Evolutionary conservation across 2,797 vertebrate genomes (phyloP).

Genomic region (Thamnophis elegans): DNA sequence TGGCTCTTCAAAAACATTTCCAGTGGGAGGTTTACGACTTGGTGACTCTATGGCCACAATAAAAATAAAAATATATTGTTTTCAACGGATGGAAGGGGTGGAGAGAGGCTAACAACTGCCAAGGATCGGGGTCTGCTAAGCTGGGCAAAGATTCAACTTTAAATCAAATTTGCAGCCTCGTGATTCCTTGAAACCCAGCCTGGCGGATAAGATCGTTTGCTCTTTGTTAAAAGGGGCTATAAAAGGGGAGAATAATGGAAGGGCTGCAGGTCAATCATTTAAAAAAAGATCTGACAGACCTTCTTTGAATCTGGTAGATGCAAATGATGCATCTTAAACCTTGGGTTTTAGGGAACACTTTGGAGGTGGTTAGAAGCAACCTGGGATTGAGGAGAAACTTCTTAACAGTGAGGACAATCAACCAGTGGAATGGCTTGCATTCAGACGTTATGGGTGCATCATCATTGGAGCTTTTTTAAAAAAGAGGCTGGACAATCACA

Average conservation of each 20-base stretch:
- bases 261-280: too few species aligned
- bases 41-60: not conserved
- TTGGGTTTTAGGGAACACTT: not conserved
- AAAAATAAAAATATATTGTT: not conserved
- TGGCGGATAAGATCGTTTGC: fast-evolving
- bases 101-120: not conserved
- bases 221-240: not conserved
- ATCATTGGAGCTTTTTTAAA: too few species aligned
- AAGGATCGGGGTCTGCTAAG: not conserved
- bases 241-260: not conserved
- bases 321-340: not conserved
- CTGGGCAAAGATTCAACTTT: not conserved
- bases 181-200: not conserved
- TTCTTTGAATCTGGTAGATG: not conserved
- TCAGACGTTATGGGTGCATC: too few species aligned
- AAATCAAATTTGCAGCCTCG: not conserved
- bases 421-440: too few species aligned
- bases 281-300: not conserved
- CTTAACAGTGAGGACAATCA: too few species aligned
- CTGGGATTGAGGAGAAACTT: too few species aligned
- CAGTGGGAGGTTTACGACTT: not conserved
- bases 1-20: constrained; percentile 35
- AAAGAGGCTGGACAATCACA: too few species aligned
- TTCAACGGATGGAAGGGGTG: not conserved
- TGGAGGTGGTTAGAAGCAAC: not conserved